phyloP scores from a whole-genome alignment of 2,113 vertebrate genomes.

The Neoarius graeffei region DNA sequence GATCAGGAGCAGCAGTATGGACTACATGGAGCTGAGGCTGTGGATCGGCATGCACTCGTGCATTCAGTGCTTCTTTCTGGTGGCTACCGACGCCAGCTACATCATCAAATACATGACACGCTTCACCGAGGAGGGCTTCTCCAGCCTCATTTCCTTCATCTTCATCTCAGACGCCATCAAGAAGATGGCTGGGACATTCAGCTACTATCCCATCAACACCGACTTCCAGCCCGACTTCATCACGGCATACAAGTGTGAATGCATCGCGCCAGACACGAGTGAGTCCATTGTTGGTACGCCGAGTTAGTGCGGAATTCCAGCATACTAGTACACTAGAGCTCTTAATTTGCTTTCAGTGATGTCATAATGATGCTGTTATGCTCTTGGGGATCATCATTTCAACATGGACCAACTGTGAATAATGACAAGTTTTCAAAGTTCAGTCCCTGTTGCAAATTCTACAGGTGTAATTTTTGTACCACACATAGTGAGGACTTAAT shows the following conservation, averaged over 20 bases:
- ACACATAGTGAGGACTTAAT: background rate
- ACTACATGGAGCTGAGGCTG: constrained; percentile 90
- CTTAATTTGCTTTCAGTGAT: too few species aligned
- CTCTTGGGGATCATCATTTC: background rate
- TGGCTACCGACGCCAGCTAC: constrained; percentile 85
- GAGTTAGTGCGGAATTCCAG: constrained; percentile 14
- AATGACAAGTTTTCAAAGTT: background rate
- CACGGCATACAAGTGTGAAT: constrained; percentile 93
- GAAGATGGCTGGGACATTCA: constrained; percentile 88
- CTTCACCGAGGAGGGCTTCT: constrained; percentile 90
- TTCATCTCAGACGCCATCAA: constrained; percentile 91
- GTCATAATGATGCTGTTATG: background rate
- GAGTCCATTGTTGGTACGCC: constrained; percentile 66
- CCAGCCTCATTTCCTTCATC: constrained; percentile 91
- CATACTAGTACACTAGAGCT: background rate
- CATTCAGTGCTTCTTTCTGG: constrained; percentile 84
- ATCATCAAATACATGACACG: constrained; percentile 90
- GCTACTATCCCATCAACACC: constrained; percentile 91
- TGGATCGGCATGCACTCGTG: constrained; percentile 89
- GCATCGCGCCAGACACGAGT: constrained; percentile 90
- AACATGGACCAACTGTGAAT: background rate
- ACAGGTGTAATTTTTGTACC: background rate
- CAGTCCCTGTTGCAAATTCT: background rate
- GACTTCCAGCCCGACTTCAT: constrained; percentile 91
- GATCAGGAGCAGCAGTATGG: constrained; percentile 79